These are phyloP conservation scores for Entomobrya proxima DNA, from an alignment of 2,888 invertebrate genomes.

Conservation along the genomic window DNA sequence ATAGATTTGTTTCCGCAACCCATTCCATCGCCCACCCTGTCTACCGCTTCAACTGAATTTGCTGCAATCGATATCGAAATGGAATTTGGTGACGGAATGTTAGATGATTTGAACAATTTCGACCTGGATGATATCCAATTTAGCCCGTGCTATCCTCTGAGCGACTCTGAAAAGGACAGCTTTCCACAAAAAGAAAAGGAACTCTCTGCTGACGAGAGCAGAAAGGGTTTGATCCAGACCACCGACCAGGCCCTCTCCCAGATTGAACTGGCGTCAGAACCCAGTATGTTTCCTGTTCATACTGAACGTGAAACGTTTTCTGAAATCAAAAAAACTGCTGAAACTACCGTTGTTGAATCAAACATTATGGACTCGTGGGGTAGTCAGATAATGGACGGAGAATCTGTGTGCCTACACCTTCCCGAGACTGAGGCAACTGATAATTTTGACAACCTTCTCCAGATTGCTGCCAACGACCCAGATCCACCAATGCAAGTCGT, in stretches of 20 bases:
- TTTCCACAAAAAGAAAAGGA: background rate
- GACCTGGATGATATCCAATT: background rate
- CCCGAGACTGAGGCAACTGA: too few relatives aligned
- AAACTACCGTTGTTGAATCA: background rate
- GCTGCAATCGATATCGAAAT: background rate
- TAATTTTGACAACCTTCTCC: background rate
- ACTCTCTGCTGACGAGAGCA: background rate
- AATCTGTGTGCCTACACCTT: background rate
- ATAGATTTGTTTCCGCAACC: background rate
- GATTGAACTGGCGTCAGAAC: background rate
- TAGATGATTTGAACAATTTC: background rate
- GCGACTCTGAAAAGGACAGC: background rate
- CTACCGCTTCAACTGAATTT: constrained; percentile 15
- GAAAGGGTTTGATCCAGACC: background rate
- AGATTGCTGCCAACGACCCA: constrained; percentile 23
- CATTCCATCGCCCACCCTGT: constrained; percentile 44
- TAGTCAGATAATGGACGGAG: background rate
- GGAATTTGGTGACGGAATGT: background rate
- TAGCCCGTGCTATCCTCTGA: background rate
- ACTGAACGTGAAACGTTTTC: background rate
- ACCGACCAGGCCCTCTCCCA: background rate
- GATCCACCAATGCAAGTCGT: background rate
- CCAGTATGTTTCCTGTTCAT: background rate
- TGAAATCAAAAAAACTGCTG: background rate
- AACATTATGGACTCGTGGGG: background rate